Base-by-base conservation (phyloP, 2,113 vertebrate genomes). In the Felis chaus region DNA sequence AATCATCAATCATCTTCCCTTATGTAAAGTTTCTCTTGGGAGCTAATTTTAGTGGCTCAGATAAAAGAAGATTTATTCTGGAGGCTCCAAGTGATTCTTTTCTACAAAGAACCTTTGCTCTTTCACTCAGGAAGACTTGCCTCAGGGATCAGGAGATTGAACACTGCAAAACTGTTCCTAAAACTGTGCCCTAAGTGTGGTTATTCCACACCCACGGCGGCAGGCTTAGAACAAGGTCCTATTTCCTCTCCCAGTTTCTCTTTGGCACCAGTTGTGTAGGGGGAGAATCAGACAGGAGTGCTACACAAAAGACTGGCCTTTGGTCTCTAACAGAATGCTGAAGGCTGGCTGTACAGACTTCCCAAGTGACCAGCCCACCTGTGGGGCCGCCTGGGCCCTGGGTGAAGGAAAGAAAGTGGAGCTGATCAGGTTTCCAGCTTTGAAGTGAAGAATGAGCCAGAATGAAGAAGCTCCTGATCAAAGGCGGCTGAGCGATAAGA, bases 391-490 rank as follows among this genome's bases (percentile, higher is more conserved):
- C 95, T 84, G 39, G 83, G 39, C 93, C 84, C 82, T 87, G 36
- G 14, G 13, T 18, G 68, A 97, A 61, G 88, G 76, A 61, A 50
- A 84, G 89, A 94, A 96, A 92, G 69, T 79, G 41, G 78, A 27
- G 65, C 94, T 78, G 95, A 55, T 97, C 74, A 19, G 83, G 19
- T 98, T 97, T 95, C 41, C 48, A 57, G 81, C 78, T 96, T 95
- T 96, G 95, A 98, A 97, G 97, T 39, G 23, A 79, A 98, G 53
- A 98, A 95, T 11, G 63, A 93, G 83, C 39, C 95, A 95, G 55
- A 1, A 29, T 48, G 87, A 97, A 98, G 98, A 98, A 93, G 95
- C 45, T 98, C 74, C 97, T 94, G 97, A 98, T 98, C 97, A 98
- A 98, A 98, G 98, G 92, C 87, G 12, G 83, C 45, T 19, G 1